phyloP scores from a whole-genome alignment of 1,140 invertebrate genomes.

The Pygmarrhopalites habei region DNA sequence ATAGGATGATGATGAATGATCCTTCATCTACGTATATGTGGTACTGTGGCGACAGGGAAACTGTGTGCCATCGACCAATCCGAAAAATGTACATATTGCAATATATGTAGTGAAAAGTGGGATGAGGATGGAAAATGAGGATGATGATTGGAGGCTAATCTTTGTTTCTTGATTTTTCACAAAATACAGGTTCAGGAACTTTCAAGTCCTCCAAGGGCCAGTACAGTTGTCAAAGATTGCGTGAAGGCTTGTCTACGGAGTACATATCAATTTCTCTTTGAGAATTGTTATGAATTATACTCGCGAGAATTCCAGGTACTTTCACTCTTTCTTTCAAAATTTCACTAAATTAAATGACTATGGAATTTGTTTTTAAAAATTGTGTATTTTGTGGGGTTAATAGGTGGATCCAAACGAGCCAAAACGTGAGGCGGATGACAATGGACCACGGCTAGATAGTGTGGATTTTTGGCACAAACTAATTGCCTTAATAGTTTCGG shows the following conservation, averaged over 20 bases:
- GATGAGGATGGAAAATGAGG: too few species aligned
- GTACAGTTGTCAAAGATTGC: slow-evolving; percentile 97
- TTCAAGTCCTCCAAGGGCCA: slow-evolving; percentile 91
- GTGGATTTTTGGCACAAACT: slow-evolving; percentile 98
- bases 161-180: slow-evolving; percentile 16
- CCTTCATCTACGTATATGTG: background rate
- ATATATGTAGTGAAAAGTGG: slow-evolving; percentile 13
- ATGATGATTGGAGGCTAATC: background rate
- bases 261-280: slow-evolving; percentile 96
- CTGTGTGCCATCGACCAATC: too few species aligned
- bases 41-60: too few species aligned
- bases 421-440: slow-evolving; percentile 78
- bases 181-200: slow-evolving; percentile 83
- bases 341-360: background rate
- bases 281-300: slow-evolving; percentile 94
- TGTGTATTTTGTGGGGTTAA: too few species aligned
- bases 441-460: slow-evolving; percentile 79
- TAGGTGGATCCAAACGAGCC: slow-evolving; percentile 78
- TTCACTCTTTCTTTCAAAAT: background rate
- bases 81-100: too few species aligned
- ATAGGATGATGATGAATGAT: slow-evolving; percentile 26
- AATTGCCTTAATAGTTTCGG: slow-evolving; percentile 93
- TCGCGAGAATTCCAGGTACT: slow-evolving; percentile 80
- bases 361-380: background rate
- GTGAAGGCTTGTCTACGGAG: slow-evolving; percentile 95